Evolutionary conservation across 2,113 vertebrate genomes (phyloP), one percentile per base, ranked within the genome.

Genomic region (Mustelus asterias): DNA sequence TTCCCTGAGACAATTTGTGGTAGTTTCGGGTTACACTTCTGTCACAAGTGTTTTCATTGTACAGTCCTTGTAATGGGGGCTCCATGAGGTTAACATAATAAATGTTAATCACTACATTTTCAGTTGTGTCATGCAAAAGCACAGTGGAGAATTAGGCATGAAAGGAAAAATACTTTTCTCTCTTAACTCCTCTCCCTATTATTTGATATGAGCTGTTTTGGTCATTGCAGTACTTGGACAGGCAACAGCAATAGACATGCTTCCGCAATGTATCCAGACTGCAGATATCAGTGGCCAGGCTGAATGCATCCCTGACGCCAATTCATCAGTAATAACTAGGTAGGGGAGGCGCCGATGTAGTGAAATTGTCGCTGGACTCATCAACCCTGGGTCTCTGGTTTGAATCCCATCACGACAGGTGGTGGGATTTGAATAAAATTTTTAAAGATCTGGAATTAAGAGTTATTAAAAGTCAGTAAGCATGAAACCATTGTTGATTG

Each of bases 31-130:
- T 95, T 95, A 54, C 94, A 72, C 24, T 76, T 95, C 94, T 95
- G 94, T 72, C 94, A 95, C 69, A 95, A 95, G 72, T 95, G 67
- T 95, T 95, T 95, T 95, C 94, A 95, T 72, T 76, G 69, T 95
- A 48, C 67, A 76, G 69, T 95, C 29, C 94, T 76, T 95, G 69
- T 95, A 54, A 76, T 95, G 94, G 94, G 94, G 65, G 26, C 94
- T 54, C 67, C 67, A 33, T 26, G 69, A 95, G 94, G 69, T 95
- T 95, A 95, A 72, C 41, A 95, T 95, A 95, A 95, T 54, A 95
- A 95, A 72, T 72, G 41, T 95, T 72, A 95, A 95, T 95, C 70
- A 67, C 67, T 16, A 54, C 41, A 95, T 95, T 95, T 95, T 95
- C 94, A 95, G 67, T 60, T 60, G 88, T 90, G 88, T 54, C 41